Evolutionary conservation across 2,888 invertebrate species (phyloP), one percentile per base, ranked within the genome.

Genomic region (Imbricaverruca yamaguchii): DNA sequence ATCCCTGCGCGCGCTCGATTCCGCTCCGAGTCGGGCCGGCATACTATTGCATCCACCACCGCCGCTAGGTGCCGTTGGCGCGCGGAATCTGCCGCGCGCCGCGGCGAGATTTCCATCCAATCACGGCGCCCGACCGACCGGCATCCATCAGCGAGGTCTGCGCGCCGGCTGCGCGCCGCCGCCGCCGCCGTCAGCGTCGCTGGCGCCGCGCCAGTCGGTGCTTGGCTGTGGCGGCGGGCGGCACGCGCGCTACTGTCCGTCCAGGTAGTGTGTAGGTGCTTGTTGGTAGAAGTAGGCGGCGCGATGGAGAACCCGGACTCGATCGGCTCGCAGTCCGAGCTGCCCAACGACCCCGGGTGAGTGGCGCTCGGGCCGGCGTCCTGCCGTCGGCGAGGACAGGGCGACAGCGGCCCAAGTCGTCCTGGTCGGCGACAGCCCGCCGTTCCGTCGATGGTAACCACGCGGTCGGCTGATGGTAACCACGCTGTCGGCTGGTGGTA

Each of bases 331-430:
- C 23, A n/a, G n/a, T 65, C 65, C 9, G 65, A 65, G 12, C 65
- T 65, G 65, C 65, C 65, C 65, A 65, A 65, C 23, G 65, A 65
- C 65, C 65, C 65, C 23, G 65, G 65, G 65, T 65, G 65, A 65
- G 65, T 65, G 23, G 7, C 9, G 18, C 9, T n/a, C 65, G 23
- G 65, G 7, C 3, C 18, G 9, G 23, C 6, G 21, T 2, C 15
- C 63, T 13, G 18, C 23, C 9, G 65, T 12, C 23, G 23, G 23
- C 23, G n/a, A 3, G 10, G 23, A 23, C 9, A 9, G 65, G 23
- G 15, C 61, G 18, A 21, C 61, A 21, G 18, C 8, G 13, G 8
- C 65, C 23, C 23, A 4, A 23, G 1, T 0, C 65, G 65, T 9
- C 23, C 65, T 18, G 61, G 8, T 13, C 39, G 39, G 39, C 39